Percentiles rank a stretch among this genome's conserved stretches.
Conservation (phyloP, 2,888 invertebrate genomes). For the Dolomedes plantarius region DNA sequence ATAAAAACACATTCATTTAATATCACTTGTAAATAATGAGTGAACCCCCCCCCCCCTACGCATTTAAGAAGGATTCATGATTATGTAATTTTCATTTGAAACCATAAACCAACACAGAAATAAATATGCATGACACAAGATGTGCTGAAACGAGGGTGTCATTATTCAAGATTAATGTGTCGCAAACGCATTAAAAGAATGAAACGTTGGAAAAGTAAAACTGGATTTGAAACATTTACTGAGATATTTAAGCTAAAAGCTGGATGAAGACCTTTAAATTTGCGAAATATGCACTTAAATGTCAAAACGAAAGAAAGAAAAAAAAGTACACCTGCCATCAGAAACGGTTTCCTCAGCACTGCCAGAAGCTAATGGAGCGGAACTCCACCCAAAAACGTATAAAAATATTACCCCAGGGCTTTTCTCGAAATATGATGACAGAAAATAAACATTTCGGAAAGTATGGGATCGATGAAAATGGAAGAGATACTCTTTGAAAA, state of each 20-base stretch:
- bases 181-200: no score
- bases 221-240: background rate
- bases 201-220: no score
- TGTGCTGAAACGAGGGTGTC: no score
- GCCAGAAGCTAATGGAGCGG: constrained; percentile 49
- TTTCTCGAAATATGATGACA: constrained; percentile 37
- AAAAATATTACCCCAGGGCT: constrained; percentile 40
- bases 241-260: background rate
- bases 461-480: constrained; percentile 37
- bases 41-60: no score
- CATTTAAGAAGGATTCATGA: no score
- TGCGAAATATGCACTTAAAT: background rate
- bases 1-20: no score
- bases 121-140: no score
- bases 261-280: background rate
- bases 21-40: no score
- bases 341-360: background rate
- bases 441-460: constrained; percentile 51
- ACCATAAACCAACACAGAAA: no score
- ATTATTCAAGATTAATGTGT: no score
- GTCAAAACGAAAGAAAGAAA: background rate
- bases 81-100: no score
- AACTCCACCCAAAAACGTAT: constrained; percentile 36
- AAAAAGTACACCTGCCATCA: background rate
- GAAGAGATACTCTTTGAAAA: background rate